Evolutionary conservation across 2,113 vertebrate species (phyloP).

Genomic region (Nannospalax galili): DNA sequence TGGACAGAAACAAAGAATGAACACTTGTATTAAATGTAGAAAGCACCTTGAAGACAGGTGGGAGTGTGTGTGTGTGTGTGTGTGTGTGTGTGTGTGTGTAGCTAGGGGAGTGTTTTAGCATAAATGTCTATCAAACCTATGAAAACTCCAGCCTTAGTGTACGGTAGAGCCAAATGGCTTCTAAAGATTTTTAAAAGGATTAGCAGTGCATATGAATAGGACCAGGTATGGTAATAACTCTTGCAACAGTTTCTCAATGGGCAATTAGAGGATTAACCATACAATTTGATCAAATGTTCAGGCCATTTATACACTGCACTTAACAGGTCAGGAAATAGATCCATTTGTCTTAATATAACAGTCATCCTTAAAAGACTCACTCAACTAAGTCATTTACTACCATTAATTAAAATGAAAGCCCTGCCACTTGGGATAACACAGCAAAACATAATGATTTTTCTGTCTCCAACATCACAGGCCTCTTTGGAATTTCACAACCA

Average conservation of each 20-base stretch:
- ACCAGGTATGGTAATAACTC: slow-evolving; percentile 69
- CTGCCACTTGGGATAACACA: slow-evolving; percentile 9
- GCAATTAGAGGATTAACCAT: slow-evolving; percentile 78
- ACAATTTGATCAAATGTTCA: slow-evolving; percentile 67
- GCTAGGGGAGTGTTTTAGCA: slow-evolving; percentile 19
- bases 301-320: slow-evolving; percentile 52
- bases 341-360: slow-evolving; percentile 64
- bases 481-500: slow-evolving; percentile 59
- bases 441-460: slow-evolving; percentile 66
- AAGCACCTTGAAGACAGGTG: neutral
- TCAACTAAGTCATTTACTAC: slow-evolving; percentile 65
- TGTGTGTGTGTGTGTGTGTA: neutral
- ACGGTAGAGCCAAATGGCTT: slow-evolving; percentile 51
- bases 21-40: neutral
- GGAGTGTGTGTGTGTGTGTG: neutral
- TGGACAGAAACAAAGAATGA: neutral
- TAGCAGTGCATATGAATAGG: slow-evolving; percentile 62
- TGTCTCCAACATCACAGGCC: slow-evolving; percentile 72
- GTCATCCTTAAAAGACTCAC: slow-evolving; percentile 65
- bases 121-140: slow-evolving; percentile 12
- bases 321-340: slow-evolving; percentile 41
- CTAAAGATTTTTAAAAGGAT: slow-evolving; percentile 69
- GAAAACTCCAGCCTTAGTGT: slow-evolving; percentile 42
- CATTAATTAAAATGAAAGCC: slow-evolving; percentile 65
- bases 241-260: slow-evolving; percentile 63